These are phyloP conservation scores for Pteromalus puparum DNA, from an alignment of 1,140 invertebrate species.

Conservation along the genomic window DNA sequence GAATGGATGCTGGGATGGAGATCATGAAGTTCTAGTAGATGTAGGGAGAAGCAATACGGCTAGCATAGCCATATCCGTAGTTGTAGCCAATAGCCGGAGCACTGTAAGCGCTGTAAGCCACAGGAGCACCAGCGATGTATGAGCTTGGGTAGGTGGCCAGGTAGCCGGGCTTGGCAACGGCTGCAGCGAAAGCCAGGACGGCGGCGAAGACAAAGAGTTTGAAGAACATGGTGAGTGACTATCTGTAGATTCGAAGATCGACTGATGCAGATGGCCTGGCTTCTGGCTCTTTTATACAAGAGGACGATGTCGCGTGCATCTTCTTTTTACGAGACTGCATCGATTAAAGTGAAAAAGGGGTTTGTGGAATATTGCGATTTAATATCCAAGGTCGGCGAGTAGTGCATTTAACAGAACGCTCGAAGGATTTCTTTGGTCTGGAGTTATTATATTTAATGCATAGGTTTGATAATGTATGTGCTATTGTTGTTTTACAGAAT, in stretches of 20 bases:
- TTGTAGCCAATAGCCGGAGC: background rate
- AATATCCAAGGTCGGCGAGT: too few relatives aligned
- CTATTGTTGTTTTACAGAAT: too few relatives aligned
- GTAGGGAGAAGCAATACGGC: background rate
- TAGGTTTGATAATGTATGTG: too few relatives aligned
- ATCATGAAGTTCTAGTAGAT: background rate
- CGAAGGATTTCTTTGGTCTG: too few relatives aligned
- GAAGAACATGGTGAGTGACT: slow-evolving; percentile 26
- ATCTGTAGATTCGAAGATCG: slow-evolving; percentile 9
- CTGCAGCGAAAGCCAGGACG: slow-evolving; percentile 23
- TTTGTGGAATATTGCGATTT: too few relatives aligned
- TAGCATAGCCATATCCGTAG: background rate
- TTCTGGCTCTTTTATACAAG: background rate
- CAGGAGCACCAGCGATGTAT: background rate
- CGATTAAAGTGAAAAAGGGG: too few relatives aligned
- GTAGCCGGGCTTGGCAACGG: background rate
- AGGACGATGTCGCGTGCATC: too few relatives aligned
- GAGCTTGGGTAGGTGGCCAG: background rate
- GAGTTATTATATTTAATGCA: too few relatives aligned
- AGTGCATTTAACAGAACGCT: too few relatives aligned
- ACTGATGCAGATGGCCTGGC: background rate
- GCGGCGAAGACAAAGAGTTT: slow-evolving; percentile 34
- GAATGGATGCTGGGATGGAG: too few relatives aligned
- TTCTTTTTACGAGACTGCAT: too few relatives aligned
- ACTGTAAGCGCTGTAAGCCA: background rate